Evolutionary conservation across 2,113 vertebrate species (phyloP), one percentile per base, ranked within the genome.

Genomic region (Hemiprocne comata): DNA sequence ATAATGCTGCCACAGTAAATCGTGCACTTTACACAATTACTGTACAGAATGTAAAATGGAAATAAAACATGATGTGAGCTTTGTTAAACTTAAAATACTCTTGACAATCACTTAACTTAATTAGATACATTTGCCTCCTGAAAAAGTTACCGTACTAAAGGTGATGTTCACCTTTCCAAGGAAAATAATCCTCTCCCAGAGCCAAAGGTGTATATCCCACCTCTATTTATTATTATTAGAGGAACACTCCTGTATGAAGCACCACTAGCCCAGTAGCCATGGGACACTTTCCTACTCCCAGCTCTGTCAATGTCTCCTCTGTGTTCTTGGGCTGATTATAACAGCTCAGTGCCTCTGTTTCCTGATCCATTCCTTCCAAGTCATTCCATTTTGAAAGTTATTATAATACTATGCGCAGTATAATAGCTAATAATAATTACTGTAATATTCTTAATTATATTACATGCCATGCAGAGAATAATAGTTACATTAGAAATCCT

Each of bases 1-100:
- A 97, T 97, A 96, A 96, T 87, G 90, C 93, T 97, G 96, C 95
- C 97, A 93, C 90, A 94, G 97, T 95, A 96, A 97, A 97, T 97
- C 95, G 94, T 87, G 54, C 76, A 95, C 90, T 97, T 97, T 94
- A 94, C 79, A 96, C 92, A 94, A 97, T 96, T 97, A 95, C 87
- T 94, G 66, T 96, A 94, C 92, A 85, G 75, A 93, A 95, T 89
- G 76, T 95, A 97, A 96, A 90, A 90, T 44, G 73, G 76, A 94
- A 94, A 87, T 86, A 97, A 95, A 96, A 90, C 96, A 94, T 94
- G 85, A 95, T 90, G 87, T 91, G 85, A 95, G 94, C 94, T 97
- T 96, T 97, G 93, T 97, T 97, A 97, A 97, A 95, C 85, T 94
- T 96, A 95, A 95, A 97, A 96, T 96, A 85, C 87, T 83, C 96